Conservation (phyloP, 2,797 vertebrate species). For the Lagodon rhomboides region DNA sequence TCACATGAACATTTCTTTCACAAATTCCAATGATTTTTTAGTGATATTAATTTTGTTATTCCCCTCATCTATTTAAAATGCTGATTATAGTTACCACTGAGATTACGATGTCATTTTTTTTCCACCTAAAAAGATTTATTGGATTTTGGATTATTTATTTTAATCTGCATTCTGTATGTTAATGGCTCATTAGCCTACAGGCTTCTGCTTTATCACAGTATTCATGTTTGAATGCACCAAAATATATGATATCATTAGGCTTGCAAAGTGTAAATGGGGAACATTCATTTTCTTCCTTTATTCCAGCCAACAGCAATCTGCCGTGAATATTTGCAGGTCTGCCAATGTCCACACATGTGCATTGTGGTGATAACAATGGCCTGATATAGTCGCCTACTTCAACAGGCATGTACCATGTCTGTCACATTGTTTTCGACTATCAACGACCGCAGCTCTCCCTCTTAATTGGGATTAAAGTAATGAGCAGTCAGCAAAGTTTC, state of each 20-base stretch:
- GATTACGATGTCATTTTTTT: background rate
- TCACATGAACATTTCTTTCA: background rate
- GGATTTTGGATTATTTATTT: no score
- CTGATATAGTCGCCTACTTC: constrained; percentile 26
- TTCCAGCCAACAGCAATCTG: constrained; percentile 38
- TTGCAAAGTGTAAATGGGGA: constrained; percentile 13
- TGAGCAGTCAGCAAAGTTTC: constrained; percentile 70
- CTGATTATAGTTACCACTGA: background rate
- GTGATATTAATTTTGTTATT: background rate
- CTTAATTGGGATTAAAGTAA: constrained; percentile 69
- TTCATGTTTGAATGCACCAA: constrained; percentile 13
- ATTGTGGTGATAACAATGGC: constrained; percentile 47
- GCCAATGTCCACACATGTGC: constrained; percentile 52
- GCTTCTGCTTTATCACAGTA: constrained; percentile 8
- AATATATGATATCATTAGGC: constrained; percentile 33
- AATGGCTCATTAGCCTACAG: constrained; percentile 1
- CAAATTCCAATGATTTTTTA: background rate
- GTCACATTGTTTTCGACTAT: constrained; percentile 41
- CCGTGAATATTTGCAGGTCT: constrained; percentile 40
- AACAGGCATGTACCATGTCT: constrained; percentile 24
- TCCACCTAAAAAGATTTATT: constrained; percentile 2
- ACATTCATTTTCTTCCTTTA: constrained; percentile 44
- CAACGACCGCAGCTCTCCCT: constrained; percentile 41
- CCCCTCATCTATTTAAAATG: constrained; percentile 6
- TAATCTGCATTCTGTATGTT: background rate